Evolutionary conservation across 2,113 vertebrate species (phyloP).

Genomic region (Xenopus borealis): DNA sequence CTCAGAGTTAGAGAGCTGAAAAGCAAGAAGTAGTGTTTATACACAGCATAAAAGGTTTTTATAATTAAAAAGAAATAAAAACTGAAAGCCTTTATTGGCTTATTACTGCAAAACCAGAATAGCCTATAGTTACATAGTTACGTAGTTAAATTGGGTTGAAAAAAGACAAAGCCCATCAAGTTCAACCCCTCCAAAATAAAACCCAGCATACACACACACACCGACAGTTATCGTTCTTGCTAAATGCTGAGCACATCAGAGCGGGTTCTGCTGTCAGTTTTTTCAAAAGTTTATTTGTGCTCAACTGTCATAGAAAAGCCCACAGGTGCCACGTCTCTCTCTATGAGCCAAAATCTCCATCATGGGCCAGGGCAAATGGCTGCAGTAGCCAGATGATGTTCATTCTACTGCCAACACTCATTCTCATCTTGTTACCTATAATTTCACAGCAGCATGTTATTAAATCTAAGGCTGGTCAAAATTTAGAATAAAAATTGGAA

Average conservation of each 20-base stretch:
- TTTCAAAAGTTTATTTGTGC: conserved; percentile 32
- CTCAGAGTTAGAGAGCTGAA: too few relatives aligned
- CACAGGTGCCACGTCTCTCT: conserved; percentile 15
- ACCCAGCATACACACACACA: too few relatives aligned
- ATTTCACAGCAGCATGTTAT: conserved; percentile 10
- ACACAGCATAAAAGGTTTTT: too few relatives aligned
- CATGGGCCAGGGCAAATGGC: background rate
- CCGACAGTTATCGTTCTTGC: background rate
- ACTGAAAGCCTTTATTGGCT: conserved; percentile 13
- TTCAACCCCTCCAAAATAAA: too few relatives aligned
- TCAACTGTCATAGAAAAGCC: conserved; percentile 8
- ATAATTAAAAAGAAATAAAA: too few relatives aligned
- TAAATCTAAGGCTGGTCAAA: background rate
- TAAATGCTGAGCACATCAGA: background rate
- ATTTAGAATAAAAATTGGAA: too few relatives aligned
- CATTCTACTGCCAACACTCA: conserved; percentile 10
- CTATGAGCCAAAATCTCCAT: conserved; percentile 32
- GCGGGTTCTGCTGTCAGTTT: conserved; percentile 11
- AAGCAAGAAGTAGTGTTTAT: too few relatives aligned
- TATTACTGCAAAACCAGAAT: conserved; percentile 5
- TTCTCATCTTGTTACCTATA: conserved; percentile 13
- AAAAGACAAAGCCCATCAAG: too few relatives aligned
- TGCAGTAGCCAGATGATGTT: conserved; percentile 24
- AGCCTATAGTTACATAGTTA: too few relatives aligned
- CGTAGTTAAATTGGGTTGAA: too few relatives aligned